Percentiles rank a stretch among this genome's conserved stretches.
Evolutionary conservation across 1,140 invertebrate species (phyloP).

Genomic region (Apis laboriosa): DNA sequence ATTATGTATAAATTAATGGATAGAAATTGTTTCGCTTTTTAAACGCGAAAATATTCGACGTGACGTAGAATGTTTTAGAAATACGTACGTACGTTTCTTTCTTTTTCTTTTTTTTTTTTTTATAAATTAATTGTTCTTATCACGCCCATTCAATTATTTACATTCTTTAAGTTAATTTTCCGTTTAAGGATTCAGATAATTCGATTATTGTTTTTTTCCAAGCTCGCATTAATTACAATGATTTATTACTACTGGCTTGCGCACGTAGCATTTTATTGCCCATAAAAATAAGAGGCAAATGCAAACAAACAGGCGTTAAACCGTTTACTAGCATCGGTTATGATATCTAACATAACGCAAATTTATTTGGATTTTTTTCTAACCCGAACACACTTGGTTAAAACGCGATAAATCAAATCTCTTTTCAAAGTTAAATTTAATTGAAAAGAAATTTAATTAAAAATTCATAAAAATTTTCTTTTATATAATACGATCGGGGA

Average conservation of each 20-base stretch:
- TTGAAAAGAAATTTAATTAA: neutral
- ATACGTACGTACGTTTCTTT: no score
- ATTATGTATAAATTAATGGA: no score
- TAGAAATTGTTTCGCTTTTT: no score
- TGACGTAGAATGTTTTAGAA: no score
- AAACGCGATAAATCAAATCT: no score
- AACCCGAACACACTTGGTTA: no score
- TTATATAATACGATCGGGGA: no score
- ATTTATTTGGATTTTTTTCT: no score
- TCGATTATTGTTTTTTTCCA: neutral
- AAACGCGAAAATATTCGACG: no score
- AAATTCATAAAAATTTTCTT: neutral
- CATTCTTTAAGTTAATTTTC: neutral
- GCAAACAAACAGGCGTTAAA: neutral
- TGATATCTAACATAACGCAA: neutral
- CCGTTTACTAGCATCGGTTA: neutral
- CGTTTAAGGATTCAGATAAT: neutral
- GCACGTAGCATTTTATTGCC: neutral
- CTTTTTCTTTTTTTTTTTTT: neutral
- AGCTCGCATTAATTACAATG: neutral
- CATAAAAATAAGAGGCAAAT: neutral
- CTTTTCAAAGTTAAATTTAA: no score
- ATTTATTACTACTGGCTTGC: neutral
- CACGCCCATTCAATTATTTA: neutral
- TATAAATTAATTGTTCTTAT: neutral